Base-by-base conservation (phyloP, 1,140 invertebrate species). In the Brachionus manjavacas region DNA sequence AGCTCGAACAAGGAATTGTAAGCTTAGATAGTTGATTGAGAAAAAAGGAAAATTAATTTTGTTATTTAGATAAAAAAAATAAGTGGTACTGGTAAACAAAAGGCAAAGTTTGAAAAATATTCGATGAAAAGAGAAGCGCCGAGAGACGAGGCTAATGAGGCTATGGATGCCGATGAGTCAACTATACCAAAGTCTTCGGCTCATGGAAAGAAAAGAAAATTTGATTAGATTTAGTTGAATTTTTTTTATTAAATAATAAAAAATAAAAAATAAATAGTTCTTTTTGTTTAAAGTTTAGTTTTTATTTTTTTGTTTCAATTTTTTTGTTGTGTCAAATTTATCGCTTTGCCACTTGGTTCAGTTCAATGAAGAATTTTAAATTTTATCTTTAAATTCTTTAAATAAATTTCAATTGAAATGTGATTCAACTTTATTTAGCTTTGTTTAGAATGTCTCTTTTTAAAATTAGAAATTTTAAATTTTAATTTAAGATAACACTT, bases 21-120 rank as follows among this genome's bases (percentile, higher is more conserved):
- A 72, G 68, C 43, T 72, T 20, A 28, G 25, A 68, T 14, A 12
- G 20, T 68, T 68, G 1, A 7, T 35, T 35, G 31, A 1, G 20
- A 25, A 92, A 92, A 76, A 76, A 68, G 64, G 60, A 85, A 35
- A 25, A 9, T 12, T 83, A 7, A 78, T 41, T 66, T 70, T 85
- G 84, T 70, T 81, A 87, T 7, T 23, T 41, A 72, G 68, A 72
- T 72, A 46, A 86, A 87, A 80, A 92, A 92, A 87, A 93, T 97
- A 39, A 96, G 94, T 87, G 96, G 95, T 6, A 87, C 87, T 39
- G 94, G 93, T 2, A 96, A 95, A 88, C 93, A 93, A 1, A 94
- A 94, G 88, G 92, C 93, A 0, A 95, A 94, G 87, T 95, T 95
- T 88, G 94, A 96, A 86, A 96, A 96, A 90, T 97, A 96, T 89